These are phyloP conservation scores for Drosophila triauraria DNA, from an alignment of 1,140 invertebrate species.

Conservation along the genomic window DNA sequence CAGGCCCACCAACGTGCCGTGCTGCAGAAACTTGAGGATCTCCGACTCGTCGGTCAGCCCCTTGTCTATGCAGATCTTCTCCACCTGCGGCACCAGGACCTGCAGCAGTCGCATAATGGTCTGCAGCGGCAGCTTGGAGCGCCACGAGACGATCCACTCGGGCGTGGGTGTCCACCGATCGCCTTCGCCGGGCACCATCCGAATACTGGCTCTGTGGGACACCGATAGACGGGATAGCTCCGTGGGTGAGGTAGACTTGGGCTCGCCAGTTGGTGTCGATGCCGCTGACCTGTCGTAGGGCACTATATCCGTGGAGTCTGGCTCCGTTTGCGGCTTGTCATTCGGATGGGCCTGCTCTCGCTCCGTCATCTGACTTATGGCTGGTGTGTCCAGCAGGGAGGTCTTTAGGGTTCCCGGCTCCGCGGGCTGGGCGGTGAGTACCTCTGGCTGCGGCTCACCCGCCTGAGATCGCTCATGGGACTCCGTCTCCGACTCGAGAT, in stretches of 20 bases:
- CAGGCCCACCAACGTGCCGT: constrained; percentile 98
- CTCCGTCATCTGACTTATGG: constrained; percentile 95
- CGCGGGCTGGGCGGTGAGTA: constrained; percentile 92
- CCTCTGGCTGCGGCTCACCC: constrained; percentile 89
- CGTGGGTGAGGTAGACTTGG: constrained; percentile 62
- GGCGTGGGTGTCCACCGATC: constrained; percentile 92
- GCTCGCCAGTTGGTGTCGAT: constrained; percentile 37
- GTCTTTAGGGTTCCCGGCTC: constrained; percentile 96
- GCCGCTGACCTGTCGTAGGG: constrained; percentile 55
- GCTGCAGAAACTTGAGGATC: constrained; percentile 99
- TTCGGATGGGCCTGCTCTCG: constrained; percentile 94
- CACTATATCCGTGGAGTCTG: constrained; percentile 48
- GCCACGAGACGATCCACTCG: constrained; percentile 98
- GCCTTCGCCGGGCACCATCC: constrained; percentile 70
- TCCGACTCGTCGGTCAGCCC: constrained; percentile 99
- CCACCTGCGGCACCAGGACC: constrained; percentile 99
- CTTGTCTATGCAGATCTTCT: constrained; percentile 99
- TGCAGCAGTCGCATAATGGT: constrained; percentile 99
- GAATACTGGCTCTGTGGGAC: constrained; percentile 79
- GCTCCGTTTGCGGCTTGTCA: constrained; percentile 46
- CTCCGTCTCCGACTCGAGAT: constrained; percentile 73
- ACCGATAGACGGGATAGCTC: constrained; percentile 80
- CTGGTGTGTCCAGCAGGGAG: constrained; percentile 94
- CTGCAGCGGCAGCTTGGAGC: constrained; percentile 98
- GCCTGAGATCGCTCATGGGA: constrained; percentile 68